Base-by-base conservation (phyloP, 2,797 vertebrate species). In the Nyctibius grandis region DNA sequence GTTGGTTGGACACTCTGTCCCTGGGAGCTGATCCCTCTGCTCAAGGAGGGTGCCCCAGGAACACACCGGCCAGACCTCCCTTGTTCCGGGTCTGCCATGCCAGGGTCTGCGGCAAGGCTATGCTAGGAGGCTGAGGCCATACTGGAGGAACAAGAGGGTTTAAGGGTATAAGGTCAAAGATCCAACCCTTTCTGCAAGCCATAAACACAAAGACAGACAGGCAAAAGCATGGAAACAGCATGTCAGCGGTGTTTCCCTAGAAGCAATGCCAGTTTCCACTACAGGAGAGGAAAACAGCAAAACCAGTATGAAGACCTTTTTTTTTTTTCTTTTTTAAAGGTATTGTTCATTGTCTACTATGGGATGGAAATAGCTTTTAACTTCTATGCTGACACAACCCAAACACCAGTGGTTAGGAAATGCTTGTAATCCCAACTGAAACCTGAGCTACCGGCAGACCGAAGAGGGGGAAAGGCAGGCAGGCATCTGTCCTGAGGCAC, bases 11-110 rank as follows among this genome's bases (percentile, higher is more conserved):
- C 9, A 5, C 11, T 4, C 1, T 67, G 25, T 29, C 20, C 33
- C 6, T 3, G 5, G 34, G 4, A 44, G 16, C 40, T 78, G 50
- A 36, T 25, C 9, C 36, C 29, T 25, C n/a, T 25, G n/a, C n/a
- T 16, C 1, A 0, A 45, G 42, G 28, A 81, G 19, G 5, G 9
- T 3, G 6, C 9, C 8, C 40, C 0, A 1, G 45, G 25, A 44
- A 4, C 8, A 67, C 15, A 33, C 22, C 0, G 0, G 5, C 15
- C 2, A 1, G 23, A 26, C 3, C 3, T 3, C 2, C 31, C 16
- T 40, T 74, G 23, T 15, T 63, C 38, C 8, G 1, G 6, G 7
- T 74, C 12, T 87, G 48, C 60, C 3, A 0, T 31, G 25, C n/a
- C 25, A 47, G 26, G 4, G 5, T 61, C 54, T 51, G 12, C 1